phyloP scores from a whole-genome alignment of 2,888 invertebrate species.

The Cosmia pyralina region DNA sequence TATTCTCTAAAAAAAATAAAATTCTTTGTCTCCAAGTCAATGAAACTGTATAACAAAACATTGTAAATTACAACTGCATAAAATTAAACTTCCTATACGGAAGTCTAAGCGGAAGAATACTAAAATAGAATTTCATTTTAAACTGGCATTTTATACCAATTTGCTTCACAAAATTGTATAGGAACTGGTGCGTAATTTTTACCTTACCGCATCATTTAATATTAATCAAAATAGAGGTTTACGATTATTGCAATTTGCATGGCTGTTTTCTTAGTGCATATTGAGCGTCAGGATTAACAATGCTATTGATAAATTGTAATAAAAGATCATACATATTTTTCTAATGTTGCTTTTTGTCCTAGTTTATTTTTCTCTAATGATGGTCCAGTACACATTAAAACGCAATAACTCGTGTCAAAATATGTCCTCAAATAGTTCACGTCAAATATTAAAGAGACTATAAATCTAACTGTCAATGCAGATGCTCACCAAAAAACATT shows the following conservation, averaged over 20 bases:
- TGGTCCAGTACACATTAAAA: not conserved
- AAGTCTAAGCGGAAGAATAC: constrained; percentile 23
- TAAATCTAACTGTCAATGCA: constrained; percentile 52
- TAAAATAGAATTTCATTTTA: not conserved
- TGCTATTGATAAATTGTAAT: not conserved
- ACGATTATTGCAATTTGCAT: constrained; percentile 23
- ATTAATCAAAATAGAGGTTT: constrained; percentile 30
- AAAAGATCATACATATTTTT: not conserved
- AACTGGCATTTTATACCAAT: constrained; percentile 23
- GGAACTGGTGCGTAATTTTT: constrained; percentile 16
- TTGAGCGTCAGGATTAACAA: not conserved
- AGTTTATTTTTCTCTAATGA: not conserved
- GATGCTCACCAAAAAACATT: constrained; percentile 57
- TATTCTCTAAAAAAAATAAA: not conserved
- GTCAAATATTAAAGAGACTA: constrained; percentile 29
- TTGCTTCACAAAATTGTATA: constrained; percentile 30
- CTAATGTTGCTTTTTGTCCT: not conserved
- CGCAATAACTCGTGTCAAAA: constrained; percentile 31
- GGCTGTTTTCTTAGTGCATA: constrained; percentile 21
- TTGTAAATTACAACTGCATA: not conserved
- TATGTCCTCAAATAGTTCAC: constrained; percentile 19
- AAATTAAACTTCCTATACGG: constrained; percentile 22
- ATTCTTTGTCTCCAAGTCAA: not conserved
- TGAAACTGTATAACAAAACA: not conserved
- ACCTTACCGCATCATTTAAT: constrained; percentile 23